A percentile compares a stretch with the other conserved stretches of the same genome.
phyloP scores from a whole-genome alignment of 2,888 invertebrate species.

The Boloria selene region DNA sequence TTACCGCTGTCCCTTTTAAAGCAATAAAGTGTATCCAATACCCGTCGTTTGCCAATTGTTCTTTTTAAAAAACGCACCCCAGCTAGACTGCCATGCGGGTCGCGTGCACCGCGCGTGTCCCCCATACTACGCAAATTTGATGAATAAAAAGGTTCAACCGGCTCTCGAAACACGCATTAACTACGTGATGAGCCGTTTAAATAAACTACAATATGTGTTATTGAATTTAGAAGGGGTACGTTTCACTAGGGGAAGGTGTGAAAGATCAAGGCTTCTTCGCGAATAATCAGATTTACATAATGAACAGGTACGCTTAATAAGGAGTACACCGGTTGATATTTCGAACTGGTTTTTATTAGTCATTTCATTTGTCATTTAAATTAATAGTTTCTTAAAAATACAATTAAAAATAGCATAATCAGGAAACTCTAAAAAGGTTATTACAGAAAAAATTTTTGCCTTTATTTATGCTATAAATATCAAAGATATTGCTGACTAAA shows the following conservation, averaged over 20 bases:
- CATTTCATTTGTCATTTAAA: conserved; percentile 43
- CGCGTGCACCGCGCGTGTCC: conserved; percentile 77
- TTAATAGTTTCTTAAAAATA: conserved; percentile 44
- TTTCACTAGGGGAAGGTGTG: conserved; percentile 59
- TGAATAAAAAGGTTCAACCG: conserved; percentile 60
- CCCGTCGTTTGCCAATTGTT: conserved; percentile 58
- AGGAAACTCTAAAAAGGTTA: background rate
- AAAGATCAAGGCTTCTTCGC: conserved; percentile 62
- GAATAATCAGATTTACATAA: conserved; percentile 66
- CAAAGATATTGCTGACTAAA: conserved; percentile 1
- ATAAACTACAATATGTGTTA: conserved; percentile 43
- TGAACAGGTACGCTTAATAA: conserved; percentile 50
- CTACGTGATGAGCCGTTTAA: conserved; percentile 53
- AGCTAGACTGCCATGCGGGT: conserved; percentile 65
- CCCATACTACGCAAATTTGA: conserved; percentile 74
- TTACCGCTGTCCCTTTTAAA: conserved; percentile 37
- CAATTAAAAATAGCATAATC: conserved; percentile 15
- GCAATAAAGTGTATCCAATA: conserved; percentile 49
- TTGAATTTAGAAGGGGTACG: conserved; percentile 52
- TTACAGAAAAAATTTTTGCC: background rate
- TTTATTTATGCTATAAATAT: conserved; percentile 2
- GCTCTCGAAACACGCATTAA: conserved; percentile 60
- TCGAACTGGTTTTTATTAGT: conserved; percentile 55
- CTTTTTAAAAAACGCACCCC: conserved; percentile 51
- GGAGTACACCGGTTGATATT: conserved; percentile 72